phyloP scores from a whole-genome alignment of 2,113 vertebrate species.

The Heteronetta atricapilla region DNA sequence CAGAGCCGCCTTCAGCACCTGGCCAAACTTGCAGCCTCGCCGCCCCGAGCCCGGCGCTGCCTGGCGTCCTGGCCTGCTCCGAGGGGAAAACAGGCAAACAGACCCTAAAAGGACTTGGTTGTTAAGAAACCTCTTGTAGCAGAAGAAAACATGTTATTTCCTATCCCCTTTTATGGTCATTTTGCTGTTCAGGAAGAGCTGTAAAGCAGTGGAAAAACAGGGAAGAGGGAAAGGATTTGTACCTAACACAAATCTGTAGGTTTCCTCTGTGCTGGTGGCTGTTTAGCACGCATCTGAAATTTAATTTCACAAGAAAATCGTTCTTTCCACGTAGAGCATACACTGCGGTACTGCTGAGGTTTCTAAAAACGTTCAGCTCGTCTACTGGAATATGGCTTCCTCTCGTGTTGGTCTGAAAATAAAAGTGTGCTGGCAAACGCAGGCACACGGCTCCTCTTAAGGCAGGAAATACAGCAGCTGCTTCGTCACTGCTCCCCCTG shows the following conservation, averaged over 20 bases:
- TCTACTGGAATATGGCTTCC: slow-evolving; percentile 47
- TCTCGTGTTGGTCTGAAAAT: neutral
- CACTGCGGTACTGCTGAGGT: neutral
- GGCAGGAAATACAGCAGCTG: slow-evolving; percentile 18
- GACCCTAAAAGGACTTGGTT: neutral
- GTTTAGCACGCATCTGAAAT: neutral
- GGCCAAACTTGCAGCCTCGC: neutral
- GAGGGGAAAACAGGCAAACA: neutral
- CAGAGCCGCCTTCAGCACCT: neutral
- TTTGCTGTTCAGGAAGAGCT: neutral
- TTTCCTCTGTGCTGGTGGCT: neutral
- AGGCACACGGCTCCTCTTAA: neutral
- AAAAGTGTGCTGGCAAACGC: neutral
- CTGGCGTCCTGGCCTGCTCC: neutral
- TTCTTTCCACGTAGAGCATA: neutral
- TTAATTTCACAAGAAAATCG: neutral
- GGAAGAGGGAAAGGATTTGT: neutral
- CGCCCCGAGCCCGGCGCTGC: neutral
- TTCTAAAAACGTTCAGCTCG: neutral
- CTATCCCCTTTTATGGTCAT: neutral
- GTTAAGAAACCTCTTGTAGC: neutral
- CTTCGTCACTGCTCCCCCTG: slow-evolving; percentile 33
- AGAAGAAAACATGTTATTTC: neutral
- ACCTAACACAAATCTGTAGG: neutral
- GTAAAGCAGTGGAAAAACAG: neutral